Evolutionary conservation across 2,113 vertebrate species (phyloP).

Genomic region (Oceanites oceanicus): DNA sequence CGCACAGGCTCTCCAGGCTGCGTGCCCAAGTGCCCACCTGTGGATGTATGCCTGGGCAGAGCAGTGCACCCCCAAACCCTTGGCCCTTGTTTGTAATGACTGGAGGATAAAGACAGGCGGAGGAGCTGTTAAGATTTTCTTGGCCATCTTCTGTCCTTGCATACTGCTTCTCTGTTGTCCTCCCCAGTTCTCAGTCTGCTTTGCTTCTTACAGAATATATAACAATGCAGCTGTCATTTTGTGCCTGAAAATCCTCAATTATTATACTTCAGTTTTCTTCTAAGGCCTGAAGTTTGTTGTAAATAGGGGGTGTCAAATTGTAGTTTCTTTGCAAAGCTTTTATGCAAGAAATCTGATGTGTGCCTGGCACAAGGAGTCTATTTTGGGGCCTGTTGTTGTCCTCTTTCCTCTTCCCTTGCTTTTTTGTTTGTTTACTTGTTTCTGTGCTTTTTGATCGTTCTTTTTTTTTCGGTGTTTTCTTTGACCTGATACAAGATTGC

Average conservation of each 20-base stretch:
- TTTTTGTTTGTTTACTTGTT: slow-evolving; percentile 16
- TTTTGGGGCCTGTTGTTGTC: neutral
- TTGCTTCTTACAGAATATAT: neutral
- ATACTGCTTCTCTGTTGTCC: neutral
- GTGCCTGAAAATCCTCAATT: neutral
- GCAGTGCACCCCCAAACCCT: neutral
- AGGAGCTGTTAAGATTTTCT: neutral
- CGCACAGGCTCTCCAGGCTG: neutral
- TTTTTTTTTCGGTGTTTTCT: slow-evolving; percentile 1
- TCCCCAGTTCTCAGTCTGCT: neutral
- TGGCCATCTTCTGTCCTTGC: neutral
- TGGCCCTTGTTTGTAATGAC: neutral
- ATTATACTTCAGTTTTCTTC: neutral
- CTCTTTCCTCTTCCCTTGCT: neutral
- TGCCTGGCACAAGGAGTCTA: neutral
- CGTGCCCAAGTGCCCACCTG: neutral
- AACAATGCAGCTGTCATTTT: neutral
- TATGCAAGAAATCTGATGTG: neutral
- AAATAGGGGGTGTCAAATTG: neutral
- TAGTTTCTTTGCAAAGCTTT: neutral
- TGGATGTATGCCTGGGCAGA: neutral
- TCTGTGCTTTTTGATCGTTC: neutral
- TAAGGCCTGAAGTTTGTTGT: neutral
- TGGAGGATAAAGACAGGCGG: neutral
- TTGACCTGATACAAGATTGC: neutral